Conservation (phyloP, 2,113 vertebrate species). For the Cyprinus carpio region DNA sequence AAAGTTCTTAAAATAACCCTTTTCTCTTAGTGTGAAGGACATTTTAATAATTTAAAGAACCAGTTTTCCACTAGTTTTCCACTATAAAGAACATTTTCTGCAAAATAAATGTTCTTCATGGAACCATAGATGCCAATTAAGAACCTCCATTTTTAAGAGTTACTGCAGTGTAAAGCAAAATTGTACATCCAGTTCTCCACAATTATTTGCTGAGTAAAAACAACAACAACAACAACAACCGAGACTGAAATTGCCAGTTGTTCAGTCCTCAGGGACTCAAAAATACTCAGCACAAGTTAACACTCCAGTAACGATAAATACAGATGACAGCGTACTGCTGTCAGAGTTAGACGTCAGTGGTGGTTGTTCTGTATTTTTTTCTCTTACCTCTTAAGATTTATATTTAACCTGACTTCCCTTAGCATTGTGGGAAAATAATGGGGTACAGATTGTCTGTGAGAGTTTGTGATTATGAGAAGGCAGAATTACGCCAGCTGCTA, state of each 20-base stretch:
- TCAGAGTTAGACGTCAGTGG: not conserved
- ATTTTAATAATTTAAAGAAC: no score
- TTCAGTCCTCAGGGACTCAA: not conserved
- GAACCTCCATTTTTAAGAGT: not conserved
- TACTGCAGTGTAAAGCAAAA: not conserved
- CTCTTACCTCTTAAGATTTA: constrained; percentile 7
- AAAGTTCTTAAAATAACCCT: not conserved
- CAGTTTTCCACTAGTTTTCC: no score
- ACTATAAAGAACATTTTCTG: not conserved
- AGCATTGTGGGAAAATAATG: not conserved
- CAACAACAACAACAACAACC: constrained; percentile 5
- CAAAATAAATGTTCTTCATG: not conserved
- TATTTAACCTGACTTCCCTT: constrained; percentile 3
- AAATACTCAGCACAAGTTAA: constrained; percentile 1
- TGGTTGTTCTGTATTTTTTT: not conserved
- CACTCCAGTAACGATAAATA: not conserved
- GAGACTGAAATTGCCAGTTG: constrained; percentile 15
- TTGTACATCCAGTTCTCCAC: not conserved
- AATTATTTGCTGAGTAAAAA: constrained; percentile 2
- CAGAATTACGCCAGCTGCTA: constrained; percentile 65
- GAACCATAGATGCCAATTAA: not conserved
- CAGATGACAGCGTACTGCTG: constrained; percentile 1
- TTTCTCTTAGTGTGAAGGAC: not conserved
- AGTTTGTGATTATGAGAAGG: constrained; percentile 24
- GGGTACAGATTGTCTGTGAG: not conserved